Percentiles rank a stretch among this genome's conserved stretches.
Evolutionary conservation across 2,888 invertebrate species (phyloP).

Genomic region (Zele albiditarsus): DNA sequence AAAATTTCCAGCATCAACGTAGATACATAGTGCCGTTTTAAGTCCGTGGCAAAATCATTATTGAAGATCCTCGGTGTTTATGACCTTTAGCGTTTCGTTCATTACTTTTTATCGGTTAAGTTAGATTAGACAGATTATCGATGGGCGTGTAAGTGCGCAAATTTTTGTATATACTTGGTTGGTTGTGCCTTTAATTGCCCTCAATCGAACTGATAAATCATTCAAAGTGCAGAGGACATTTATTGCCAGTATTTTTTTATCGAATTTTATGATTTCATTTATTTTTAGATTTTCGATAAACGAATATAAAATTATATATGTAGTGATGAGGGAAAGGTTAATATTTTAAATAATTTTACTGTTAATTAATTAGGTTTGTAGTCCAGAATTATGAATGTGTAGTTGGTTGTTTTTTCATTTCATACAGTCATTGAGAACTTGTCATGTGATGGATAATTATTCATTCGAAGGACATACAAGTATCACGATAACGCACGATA

Average conservation of each 20-base stretch:
- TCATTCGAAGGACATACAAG: constrained; percentile 50
- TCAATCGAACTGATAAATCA: not conserved
- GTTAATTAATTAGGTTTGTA: no score
- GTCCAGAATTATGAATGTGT: no score
- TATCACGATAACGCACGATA: not conserved
- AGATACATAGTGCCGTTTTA: not conserved
- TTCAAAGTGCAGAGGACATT: not conserved
- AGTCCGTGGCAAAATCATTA: not conserved
- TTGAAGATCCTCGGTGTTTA: not conserved
- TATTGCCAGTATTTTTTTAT: not conserved
- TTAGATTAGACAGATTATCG: constrained; percentile 12
- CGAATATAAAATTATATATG: no score
- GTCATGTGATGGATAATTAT: constrained; percentile 51
- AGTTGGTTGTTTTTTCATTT: not conserved
- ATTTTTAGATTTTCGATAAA: no score
- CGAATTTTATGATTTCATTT: not conserved
- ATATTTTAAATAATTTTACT: no score
- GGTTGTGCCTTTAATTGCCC: not conserved
- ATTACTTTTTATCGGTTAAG: constrained; percentile 26
- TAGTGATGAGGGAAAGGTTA: no score
- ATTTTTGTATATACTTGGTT: not conserved
- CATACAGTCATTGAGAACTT: constrained; percentile 42
- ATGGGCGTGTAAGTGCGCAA: not conserved
- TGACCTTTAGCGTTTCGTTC: constrained; percentile 19
- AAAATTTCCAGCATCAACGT: not conserved